These are phyloP conservation scores for Piprites chloris DNA, from an alignment of 2,113 vertebrate species.

Conservation along the genomic window DNA sequence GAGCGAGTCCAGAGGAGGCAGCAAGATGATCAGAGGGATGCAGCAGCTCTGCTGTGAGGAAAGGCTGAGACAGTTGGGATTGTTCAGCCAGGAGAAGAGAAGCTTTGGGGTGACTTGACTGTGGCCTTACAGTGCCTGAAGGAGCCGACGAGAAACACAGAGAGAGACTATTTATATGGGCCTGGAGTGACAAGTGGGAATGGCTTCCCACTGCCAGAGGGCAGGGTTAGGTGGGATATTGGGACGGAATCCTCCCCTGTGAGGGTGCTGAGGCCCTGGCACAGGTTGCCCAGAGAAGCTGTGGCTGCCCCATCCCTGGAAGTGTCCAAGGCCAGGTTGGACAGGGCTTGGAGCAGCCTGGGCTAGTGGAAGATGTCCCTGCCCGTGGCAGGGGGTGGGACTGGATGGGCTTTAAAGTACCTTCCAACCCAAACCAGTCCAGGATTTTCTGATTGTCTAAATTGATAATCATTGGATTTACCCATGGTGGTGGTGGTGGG, in stretches of 20 bases:
- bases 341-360: background rate
- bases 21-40: background rate
- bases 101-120: rapidly evolving
- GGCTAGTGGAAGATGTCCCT: background rate
- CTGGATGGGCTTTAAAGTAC: background rate
- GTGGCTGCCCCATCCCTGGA: background rate
- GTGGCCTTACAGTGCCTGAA: background rate
- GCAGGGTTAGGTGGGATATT: background rate
- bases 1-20: background rate
- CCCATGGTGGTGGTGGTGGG: rapidly evolving
- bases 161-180: background rate
- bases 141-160: rapidly evolving
- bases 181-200: background rate
- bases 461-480: background rate
- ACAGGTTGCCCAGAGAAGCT: background rate
- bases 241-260: background rate
- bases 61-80: background rate
- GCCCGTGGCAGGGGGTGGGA: background rate
- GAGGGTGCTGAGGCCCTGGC: background rate
- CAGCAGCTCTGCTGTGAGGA: background rate
- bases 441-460: background rate
- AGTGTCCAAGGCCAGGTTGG: background rate
- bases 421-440: rapidly evolving
- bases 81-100: background rate
- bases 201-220: background rate